Evolutionary conservation across 2,797 vertebrate genomes (phyloP).

Genomic region (Hozukius guyotensis): DNA sequence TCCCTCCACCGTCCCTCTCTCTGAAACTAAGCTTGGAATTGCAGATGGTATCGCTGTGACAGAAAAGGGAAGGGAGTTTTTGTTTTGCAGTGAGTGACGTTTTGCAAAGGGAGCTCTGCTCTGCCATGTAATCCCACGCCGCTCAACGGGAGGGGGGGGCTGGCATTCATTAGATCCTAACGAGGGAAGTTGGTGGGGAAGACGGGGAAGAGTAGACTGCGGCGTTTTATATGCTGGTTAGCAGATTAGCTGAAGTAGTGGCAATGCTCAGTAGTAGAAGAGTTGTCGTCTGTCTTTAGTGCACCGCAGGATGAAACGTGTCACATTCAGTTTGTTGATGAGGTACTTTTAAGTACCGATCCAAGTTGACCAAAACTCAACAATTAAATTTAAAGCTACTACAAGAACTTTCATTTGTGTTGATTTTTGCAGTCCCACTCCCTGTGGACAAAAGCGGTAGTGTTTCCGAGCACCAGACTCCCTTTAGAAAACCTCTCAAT

Average conservation of each 20-base stretch:
- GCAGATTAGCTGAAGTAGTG: constrained; percentile 5
- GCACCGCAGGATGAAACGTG: not conserved
- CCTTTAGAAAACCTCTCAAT: not conserved
- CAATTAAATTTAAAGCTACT: not conserved
- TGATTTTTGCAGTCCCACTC: not conserved
- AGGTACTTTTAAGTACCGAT: not conserved
- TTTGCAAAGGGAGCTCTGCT: constrained; percentile 14
- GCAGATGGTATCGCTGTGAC: constrained; percentile 55
- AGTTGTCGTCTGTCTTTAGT: not conserved
- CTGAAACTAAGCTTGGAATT: constrained; percentile 59
- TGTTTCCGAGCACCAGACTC: not conserved
- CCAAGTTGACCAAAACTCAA: not conserved
- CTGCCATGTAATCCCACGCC: constrained; percentile 44
- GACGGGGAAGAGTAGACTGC: not conserved
- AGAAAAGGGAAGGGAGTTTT: constrained; percentile 30
- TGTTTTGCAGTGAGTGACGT: constrained; percentile 30
- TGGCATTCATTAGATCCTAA: not conserved
- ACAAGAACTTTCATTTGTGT: not conserved
- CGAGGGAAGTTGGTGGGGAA: not conserved
- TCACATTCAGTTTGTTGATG: not conserved
- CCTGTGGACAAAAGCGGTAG: not conserved
- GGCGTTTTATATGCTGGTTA: constrained; percentile 1
- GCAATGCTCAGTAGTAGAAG: not conserved
- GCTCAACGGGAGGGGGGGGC: not conserved
- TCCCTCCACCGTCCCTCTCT: not conserved